Percentiles rank a stretch among this genome's conserved stretches.
These are phyloP conservation scores for Pseudochaenichthys georgianus DNA, from an alignment of 2,797 vertebrate species.

Conservation along the genomic window DNA sequence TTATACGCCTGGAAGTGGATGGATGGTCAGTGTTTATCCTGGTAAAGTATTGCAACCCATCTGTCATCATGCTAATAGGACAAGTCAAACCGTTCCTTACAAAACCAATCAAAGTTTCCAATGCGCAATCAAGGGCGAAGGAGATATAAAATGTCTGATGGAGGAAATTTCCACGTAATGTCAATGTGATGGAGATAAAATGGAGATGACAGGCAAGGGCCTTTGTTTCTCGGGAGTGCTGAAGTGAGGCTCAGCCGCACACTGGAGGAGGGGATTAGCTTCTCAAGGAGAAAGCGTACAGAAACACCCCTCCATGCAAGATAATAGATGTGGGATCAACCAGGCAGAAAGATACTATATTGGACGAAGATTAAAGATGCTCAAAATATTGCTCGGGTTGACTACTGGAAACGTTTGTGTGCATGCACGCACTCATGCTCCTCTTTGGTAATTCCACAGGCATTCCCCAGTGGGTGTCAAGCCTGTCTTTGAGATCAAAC, in stretches of 20 bases:
- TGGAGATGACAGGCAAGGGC: constrained; percentile 46
- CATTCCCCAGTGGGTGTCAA: constrained; percentile 71
- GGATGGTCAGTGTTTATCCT: constrained; percentile 77
- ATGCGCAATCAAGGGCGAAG: constrained; percentile 15
- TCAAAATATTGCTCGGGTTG: constrained; percentile 53
- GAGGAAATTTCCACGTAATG: constrained; percentile 30
- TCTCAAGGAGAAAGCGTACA: constrained; percentile 58
- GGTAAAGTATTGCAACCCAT: constrained; percentile 62
- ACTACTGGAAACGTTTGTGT: constrained; percentile 51
- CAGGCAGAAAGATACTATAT: constrained; percentile 73
- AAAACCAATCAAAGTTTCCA: constrained; percentile 18
- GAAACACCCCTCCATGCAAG: constrained; percentile 43
- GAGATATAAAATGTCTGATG: constrained; percentile 36
- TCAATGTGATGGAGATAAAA: constrained; percentile 52
- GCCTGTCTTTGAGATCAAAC: constrained; percentile 70
- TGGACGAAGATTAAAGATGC: constrained; percentile 68
- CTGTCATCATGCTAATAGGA: constrained; percentile 50
- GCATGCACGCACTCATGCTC: constrained; percentile 25
- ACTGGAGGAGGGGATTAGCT: constrained; percentile 66
- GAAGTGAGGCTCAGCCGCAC: constrained; percentile 64
- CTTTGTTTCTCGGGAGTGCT: constrained; percentile 60
- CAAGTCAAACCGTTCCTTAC: constrained; percentile 18
- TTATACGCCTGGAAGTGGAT: constrained; percentile 79
- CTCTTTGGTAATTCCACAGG: constrained; percentile 64
- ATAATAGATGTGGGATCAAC: constrained; percentile 72